phyloP scores from a whole-genome alignment of 2,113 vertebrate species.

The Balaeniceps rex region DNA sequence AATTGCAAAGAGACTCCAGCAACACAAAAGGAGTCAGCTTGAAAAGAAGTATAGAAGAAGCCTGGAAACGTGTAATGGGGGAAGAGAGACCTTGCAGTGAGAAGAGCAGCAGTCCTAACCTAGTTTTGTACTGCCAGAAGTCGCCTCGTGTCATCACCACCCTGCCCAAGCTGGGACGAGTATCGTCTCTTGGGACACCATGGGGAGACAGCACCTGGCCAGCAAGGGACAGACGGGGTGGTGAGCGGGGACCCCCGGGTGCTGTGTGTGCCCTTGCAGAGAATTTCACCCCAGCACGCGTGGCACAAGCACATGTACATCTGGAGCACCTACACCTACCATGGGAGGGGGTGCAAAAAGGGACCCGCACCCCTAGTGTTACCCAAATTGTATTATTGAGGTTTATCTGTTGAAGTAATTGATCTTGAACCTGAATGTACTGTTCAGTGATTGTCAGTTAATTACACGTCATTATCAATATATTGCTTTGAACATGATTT shows the following conservation, averaged over 20 bases:
- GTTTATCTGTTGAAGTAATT: not conserved
- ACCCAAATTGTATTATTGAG: not conserved
- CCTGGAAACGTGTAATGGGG: not conserved
- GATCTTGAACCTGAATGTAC: not conserved
- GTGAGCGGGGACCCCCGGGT: fast-evolving
- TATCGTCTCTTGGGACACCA: not conserved
- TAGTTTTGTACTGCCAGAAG: not conserved
- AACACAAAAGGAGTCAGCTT: not conserved
- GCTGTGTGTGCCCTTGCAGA: not conserved
- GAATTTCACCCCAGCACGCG: not conserved
- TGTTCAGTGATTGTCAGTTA: not conserved
- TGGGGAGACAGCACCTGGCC: not conserved
- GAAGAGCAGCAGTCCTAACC: not conserved
- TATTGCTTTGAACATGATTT: not conserved
- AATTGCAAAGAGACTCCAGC: not conserved
- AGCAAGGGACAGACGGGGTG: not conserved
- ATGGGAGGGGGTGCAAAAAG: not conserved
- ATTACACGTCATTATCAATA: not conserved
- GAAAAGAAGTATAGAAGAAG: not conserved
- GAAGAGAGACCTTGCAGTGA: not conserved
- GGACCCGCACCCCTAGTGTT: too few relatives aligned
- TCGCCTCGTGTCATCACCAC: fast-evolving
- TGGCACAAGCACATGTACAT: too few relatives aligned
- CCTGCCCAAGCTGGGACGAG: not conserved
- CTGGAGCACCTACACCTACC: not conserved